These are phyloP conservation scores for Hippolais icterina DNA, from an alignment of 2,113 vertebrate genomes.

Conservation along the genomic window DNA sequence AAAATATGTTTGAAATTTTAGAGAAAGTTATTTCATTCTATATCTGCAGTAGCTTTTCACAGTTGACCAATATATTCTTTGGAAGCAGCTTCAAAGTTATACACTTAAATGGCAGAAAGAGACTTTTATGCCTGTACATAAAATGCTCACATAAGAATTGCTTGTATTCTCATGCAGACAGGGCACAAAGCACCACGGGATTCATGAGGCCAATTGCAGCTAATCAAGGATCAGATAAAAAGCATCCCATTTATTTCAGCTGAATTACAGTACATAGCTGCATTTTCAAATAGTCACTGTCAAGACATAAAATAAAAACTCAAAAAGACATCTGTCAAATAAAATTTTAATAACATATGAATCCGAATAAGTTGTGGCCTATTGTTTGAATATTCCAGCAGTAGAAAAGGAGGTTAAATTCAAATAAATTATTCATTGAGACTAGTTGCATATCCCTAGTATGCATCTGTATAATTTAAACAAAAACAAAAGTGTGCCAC, in stretches of 20 bases:
- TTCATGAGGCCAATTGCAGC: background rate
- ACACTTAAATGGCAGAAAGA: background rate
- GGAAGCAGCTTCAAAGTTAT: background rate
- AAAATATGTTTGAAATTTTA: background rate
- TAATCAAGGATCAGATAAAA: slow-evolving; percentile 32
- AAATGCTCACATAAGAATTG: background rate
- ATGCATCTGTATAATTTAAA: slow-evolving; percentile 2
- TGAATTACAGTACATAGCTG: background rate
- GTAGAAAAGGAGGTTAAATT: slow-evolving; percentile 55
- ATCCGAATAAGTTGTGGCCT: slow-evolving; percentile 20
- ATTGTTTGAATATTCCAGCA: slow-evolving; percentile 51
- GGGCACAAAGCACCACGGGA: background rate
- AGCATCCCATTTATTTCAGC: background rate
- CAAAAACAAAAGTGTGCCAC: background rate
- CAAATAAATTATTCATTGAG: slow-evolving; percentile 56
- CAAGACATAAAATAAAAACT: slow-evolving; percentile 41
- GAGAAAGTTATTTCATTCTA: background rate
- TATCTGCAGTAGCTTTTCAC: background rate
- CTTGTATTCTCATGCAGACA: background rate
- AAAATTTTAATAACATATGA: slow-evolving; percentile 58
- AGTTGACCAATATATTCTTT: background rate
- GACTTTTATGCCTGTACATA: background rate
- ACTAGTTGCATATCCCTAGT: slow-evolving; percentile 32
- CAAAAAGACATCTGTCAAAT: slow-evolving; percentile 52
- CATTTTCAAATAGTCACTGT: slow-evolving; percentile 19